Evolutionary conservation across 2,113 vertebrate genomes (phyloP).

Genomic region (Heptranchias perlo): DNA sequence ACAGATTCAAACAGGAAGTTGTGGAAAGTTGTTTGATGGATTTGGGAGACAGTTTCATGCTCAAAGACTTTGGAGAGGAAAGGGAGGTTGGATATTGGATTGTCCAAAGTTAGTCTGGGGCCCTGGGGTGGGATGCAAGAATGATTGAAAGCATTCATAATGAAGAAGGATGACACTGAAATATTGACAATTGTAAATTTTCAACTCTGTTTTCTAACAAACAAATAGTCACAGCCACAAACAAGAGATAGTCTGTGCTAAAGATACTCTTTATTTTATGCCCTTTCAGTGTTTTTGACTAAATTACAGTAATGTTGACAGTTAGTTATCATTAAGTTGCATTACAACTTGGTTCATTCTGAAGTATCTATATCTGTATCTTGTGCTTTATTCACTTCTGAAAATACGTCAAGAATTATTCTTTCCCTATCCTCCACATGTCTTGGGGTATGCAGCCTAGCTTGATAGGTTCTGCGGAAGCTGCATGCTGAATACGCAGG

Average conservation of each 20-base stretch:
- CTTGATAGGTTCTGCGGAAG: neutral
- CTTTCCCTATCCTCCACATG: neutral
- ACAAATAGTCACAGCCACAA: neutral
- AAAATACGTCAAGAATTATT: neutral
- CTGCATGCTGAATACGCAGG: neutral
- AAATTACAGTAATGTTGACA: too few relatives aligned
- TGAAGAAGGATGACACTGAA: neutral
- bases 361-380: neutral
- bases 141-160: neutral
- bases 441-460: neutral
- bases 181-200: neutral
- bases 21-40: too few relatives aligned
- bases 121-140: neutral
- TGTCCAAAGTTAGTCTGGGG: neutral
- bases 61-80: neutral
- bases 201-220: neutral
- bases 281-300: too few relatives aligned
- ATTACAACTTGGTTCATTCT: neutral
- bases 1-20: too few relatives aligned
- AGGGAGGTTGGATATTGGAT: too few relatives aligned
- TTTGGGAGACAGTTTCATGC: too few relatives aligned
- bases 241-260: too few relatives aligned
- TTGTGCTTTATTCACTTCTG: neutral
- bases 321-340: too few relatives aligned
- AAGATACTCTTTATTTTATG: neutral